These are phyloP conservation scores for Xestia sexstrigata DNA, from an alignment of 2,888 invertebrate species.

Conservation along the genomic window DNA sequence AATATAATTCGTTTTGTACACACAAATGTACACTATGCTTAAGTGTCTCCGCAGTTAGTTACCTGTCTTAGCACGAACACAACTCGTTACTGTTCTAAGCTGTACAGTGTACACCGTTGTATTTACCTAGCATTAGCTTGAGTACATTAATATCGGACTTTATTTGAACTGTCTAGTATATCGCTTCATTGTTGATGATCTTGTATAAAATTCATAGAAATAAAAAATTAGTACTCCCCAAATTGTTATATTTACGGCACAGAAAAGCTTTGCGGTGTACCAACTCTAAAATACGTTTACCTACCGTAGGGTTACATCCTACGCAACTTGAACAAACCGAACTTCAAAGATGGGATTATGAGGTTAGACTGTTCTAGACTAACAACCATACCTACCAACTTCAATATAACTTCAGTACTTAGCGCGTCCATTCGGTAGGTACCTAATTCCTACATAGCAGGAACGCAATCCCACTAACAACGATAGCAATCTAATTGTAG, in stretches of 20 bases:
- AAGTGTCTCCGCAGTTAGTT: conserved; percentile 47
- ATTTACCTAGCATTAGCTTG: conserved; percentile 40
- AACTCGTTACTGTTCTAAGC: conserved; percentile 47
- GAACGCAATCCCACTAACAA: conserved; percentile 43
- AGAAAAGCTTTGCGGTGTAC: conserved; percentile 1
- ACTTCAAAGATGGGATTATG: conserved; percentile 26
- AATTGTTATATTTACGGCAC: background rate
- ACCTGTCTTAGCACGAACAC: conserved; percentile 29
- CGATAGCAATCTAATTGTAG: conserved; percentile 58
- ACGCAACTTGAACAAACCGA: conserved; percentile 24
- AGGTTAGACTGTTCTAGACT: conserved; percentile 32
- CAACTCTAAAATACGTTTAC: background rate
- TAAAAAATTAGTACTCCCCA: background rate
- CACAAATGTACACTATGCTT: conserved; percentile 15
- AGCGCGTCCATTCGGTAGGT: conserved; percentile 30
- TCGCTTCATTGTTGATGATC: background rate
- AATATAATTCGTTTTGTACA: conserved; percentile 43
- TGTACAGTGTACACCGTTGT: conserved; percentile 14
- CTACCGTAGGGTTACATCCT: conserved; percentile 6
- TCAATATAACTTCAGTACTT: conserved; percentile 43
- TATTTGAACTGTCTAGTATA: background rate
- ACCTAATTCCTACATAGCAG: conserved; percentile 12
- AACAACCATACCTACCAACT: conserved; percentile 9
- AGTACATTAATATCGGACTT: conserved; percentile 25
- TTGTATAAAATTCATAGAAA: no score